These are phyloP conservation scores for Cosmia trapezina DNA, from an alignment of 2,888 invertebrate genomes.

Conservation along the genomic window DNA sequence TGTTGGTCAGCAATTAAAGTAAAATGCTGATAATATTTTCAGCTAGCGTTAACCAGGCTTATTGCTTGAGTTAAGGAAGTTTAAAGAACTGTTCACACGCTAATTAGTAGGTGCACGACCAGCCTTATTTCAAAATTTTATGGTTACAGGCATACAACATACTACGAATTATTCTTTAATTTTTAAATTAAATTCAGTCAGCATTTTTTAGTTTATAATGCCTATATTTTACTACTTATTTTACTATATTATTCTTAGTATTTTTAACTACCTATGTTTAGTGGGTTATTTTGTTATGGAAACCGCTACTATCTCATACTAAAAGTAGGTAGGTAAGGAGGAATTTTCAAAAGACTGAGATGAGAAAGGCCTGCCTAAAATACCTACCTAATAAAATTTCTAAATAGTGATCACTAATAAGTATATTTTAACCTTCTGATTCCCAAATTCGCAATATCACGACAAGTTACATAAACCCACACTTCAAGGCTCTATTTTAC, in stretches of 20 bases:
- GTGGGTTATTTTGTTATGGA: too few species aligned
- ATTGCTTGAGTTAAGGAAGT: conserved; percentile 19
- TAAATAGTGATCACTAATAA: not conserved
- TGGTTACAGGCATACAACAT: not conserved
- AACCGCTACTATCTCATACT: not conserved
- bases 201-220: not conserved
- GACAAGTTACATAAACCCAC: not conserved
- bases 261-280: not conserved
- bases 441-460: conserved; percentile 20
- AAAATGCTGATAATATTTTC: conserved; percentile 40
- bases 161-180: not conserved
- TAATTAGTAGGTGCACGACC: conserved; percentile 45
- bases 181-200: not conserved
- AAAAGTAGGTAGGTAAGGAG: not conserved
- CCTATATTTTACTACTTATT: not conserved
- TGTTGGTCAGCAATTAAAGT: conserved; percentile 45
- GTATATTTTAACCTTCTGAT: too few species aligned
- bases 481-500: conserved; percentile 45
- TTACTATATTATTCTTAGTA: not conserved
- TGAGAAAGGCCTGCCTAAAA: not conserved
- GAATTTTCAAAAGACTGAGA: not conserved
- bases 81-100: conserved; percentile 46
- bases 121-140: conserved; percentile 1
- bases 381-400: not conserved
- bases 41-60: conserved; percentile 23